Base-by-base conservation (phyloP, 2,797 vertebrate species). In the Anabacerthia variegaticeps region DNA sequence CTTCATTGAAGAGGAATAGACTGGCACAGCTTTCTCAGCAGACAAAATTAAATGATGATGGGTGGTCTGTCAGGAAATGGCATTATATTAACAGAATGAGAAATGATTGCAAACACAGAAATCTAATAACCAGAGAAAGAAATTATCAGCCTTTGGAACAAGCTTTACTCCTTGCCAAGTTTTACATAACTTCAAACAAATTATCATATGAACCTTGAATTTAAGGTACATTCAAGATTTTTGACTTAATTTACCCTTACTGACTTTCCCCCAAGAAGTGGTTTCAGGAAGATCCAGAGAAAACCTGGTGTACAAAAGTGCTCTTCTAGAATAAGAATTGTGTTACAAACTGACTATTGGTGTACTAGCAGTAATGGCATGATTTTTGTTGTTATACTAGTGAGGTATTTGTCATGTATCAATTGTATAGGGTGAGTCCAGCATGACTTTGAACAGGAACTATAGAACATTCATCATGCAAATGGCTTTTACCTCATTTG, bases 61-160 rank as follows among this genome's bases (percentile, higher is more conserved):
- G 9, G 51, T 81, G 93, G 71, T 78, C 46, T 89, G 26, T 87
- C 80, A 85, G 88, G 93, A 87, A 95, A 85, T 76, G 32, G 5
- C 18, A 93, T 67, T 85, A 55, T 58, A 49, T 93, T 88, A 85
- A 26, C 12, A 92, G 24, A 89, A 71, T 88, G 73, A 96, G 79
- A 90, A 93, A 56, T 79, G 6, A 48, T 86, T 80, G 51, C 63
- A 65, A 83, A 92, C 61, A 82, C 39, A 87, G 56, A 93, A 82
- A 91, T 78, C 61, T 93, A 93, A 96, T 92, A 94, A 94, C n/a
- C 17, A 80, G 56, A 94, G 56, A 82, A 94, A 93, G 30, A 95
- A 90, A 88, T 91, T 68, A 91, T 75, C 58, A 87, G 49, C 7
- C 66, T 56, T 14, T 91, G 68, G 66, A 93, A 83, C 19, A 68